These are phyloP conservation scores for Zaprionus ornatus DNA, from an alignment of 1,140 invertebrate species.

Conservation along the genomic window DNA sequence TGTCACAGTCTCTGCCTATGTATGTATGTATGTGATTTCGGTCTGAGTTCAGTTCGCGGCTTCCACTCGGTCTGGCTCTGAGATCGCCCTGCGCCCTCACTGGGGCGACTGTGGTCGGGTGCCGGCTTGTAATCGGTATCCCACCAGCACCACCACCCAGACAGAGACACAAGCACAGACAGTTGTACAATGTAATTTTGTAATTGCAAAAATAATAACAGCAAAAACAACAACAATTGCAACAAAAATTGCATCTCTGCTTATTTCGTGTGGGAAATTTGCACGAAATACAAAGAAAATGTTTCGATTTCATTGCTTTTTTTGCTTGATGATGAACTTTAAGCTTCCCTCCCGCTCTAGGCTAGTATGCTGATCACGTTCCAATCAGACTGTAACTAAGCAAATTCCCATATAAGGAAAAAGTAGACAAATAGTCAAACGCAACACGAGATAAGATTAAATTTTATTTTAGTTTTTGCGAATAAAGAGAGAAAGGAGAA, in stretches of 20 bases:
- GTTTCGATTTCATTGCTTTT: slow-evolving; percentile 18
- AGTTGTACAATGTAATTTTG: slow-evolving; percentile 74
- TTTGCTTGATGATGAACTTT: slow-evolving; percentile 13
- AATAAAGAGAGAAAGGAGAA: neutral
- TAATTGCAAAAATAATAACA: slow-evolving; percentile 63
- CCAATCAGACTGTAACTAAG: neutral
- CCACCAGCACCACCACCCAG: slow-evolving; percentile 22
- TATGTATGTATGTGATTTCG: slow-evolving; percentile 32
- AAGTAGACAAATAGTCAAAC: neutral
- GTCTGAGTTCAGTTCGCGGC: slow-evolving; percentile 61
- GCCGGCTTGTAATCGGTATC: slow-evolving; percentile 66
- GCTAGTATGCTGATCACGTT: slow-evolving; percentile 27
- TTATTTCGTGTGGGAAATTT: slow-evolving; percentile 62
- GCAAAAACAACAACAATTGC: slow-evolving; percentile 46
- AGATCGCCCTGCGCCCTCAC: slow-evolving; percentile 47
- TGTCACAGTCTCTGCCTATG: slow-evolving; percentile 19
- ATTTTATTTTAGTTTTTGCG: neutral
- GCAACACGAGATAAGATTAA: neutral
- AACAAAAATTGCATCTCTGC: slow-evolving; percentile 42
- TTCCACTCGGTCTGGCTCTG: slow-evolving; percentile 41
- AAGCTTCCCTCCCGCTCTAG: slow-evolving; percentile 4
- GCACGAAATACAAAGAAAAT: slow-evolving; percentile 33
- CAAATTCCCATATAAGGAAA: slow-evolving; percentile 1
- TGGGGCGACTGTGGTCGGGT: slow-evolving; percentile 49
- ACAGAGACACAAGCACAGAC: slow-evolving; percentile 45